These are phyloP conservation scores for Uria aalge DNA, from an alignment of 2,113 vertebrate species.

Conservation along the genomic window DNA sequence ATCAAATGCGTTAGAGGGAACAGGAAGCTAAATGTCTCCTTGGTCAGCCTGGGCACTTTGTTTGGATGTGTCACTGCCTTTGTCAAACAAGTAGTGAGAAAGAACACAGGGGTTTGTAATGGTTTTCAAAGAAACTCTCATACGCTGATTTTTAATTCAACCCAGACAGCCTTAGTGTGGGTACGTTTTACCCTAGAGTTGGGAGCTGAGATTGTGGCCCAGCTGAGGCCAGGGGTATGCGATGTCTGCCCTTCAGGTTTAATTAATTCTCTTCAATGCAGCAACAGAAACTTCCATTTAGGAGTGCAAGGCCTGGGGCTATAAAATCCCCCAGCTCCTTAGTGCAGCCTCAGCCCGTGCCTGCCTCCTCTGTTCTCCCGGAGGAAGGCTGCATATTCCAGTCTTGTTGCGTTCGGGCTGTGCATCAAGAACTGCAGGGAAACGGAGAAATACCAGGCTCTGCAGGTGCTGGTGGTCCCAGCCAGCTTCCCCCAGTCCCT, in stretches of 20 bases:
- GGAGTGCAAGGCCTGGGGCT: not conserved
- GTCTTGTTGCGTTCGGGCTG: not conserved
- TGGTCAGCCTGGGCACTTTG: not conserved
- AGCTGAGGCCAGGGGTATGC: not conserved
- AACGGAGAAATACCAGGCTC: not conserved
- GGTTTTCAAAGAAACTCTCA: not conserved
- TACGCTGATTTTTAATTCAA: not conserved
- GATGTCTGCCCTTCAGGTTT: not conserved
- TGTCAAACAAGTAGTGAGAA: not conserved
- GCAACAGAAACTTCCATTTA: not conserved
- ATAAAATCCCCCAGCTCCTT: not conserved
- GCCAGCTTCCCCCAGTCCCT: not conserved
- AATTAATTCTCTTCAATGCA: not conserved
- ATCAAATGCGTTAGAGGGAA: not conserved
- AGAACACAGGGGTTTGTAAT: not conserved
- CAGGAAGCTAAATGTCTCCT: not conserved
- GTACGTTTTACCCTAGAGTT: not conserved
- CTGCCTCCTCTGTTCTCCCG: not conserved
- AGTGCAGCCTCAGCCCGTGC: fast-evolving
- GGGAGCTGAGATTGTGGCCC: not conserved
- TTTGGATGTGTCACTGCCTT: not conserved
- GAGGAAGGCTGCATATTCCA: fast-evolving
- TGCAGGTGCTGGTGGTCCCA: not conserved
- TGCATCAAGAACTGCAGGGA: too few species aligned
- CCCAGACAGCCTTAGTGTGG: too few species aligned